Conservation (phyloP, 2,113 vertebrate genomes). For the Pseudolaguvia tuberculata region DNA sequence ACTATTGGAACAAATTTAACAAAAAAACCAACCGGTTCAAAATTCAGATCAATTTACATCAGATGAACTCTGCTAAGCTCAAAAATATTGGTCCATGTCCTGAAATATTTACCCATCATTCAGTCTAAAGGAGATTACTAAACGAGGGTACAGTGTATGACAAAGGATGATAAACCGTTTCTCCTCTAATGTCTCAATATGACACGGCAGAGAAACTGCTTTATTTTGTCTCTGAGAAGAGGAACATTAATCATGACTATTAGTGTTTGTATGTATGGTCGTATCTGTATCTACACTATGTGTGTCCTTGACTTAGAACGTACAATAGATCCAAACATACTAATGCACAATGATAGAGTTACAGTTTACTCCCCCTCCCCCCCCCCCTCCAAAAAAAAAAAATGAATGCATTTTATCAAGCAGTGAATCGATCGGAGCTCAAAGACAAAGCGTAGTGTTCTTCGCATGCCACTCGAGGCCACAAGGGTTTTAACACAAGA, state of each 20-base stretch:
- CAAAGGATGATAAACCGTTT: constrained; percentile 50
- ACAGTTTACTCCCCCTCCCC: too few species aligned
- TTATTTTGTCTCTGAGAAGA: constrained; percentile 45
- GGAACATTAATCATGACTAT: constrained; percentile 51
- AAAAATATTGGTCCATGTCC: background rate
- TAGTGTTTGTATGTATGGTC: constrained; percentile 33
- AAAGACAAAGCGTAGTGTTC: constrained; percentile 43
- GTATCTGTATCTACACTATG: background rate
- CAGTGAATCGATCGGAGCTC: constrained; percentile 32
- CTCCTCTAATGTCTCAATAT: constrained; percentile 39
- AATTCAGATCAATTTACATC: background rate
- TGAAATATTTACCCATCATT: constrained; percentile 43
- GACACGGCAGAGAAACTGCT: constrained; percentile 44
- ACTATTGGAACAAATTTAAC: background rate
- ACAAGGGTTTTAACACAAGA: constrained; percentile 48
- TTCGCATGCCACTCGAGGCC: constrained; percentile 38
- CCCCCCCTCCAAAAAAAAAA: constrained; percentile 50
- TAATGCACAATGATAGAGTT: constrained; percentile 46
- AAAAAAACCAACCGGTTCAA: background rate
- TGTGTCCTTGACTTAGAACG: constrained; percentile 42
- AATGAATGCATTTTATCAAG: constrained; percentile 44
- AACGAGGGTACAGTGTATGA: constrained; percentile 28
- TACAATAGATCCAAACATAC: constrained; percentile 24
- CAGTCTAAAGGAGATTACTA: constrained; percentile 30
- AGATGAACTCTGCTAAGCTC: background rate